These are phyloP conservation scores for Galerucella calmariensis DNA, from an alignment of 2,888 invertebrate genomes.

Conservation along the genomic window DNA sequence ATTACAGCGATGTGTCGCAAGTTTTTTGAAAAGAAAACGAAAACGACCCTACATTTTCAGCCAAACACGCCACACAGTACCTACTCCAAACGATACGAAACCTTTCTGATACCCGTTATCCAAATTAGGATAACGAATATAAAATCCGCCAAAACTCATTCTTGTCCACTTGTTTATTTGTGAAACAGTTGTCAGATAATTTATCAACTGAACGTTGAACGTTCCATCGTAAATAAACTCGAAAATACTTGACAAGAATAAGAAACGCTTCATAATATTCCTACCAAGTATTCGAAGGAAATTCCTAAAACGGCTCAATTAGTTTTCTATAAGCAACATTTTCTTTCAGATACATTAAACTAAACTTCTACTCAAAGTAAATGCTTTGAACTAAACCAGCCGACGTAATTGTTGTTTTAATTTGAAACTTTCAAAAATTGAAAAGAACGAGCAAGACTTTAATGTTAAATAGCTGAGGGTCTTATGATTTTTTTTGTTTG, in stretches of 20 bases:
- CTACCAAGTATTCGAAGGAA: slow-evolving; percentile 20
- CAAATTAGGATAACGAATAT: no score
- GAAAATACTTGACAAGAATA: slow-evolving; percentile 1
- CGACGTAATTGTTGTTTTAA: slow-evolving; percentile 31
- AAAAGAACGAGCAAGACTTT: slow-evolving; percentile 9
- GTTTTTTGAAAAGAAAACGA: no score
- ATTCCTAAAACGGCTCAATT: slow-evolving; percentile 19
- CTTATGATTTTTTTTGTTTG: background rate
- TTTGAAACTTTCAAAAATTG: slow-evolving; percentile 27
- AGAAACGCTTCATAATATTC: slow-evolving; percentile 13
- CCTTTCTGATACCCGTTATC: no score
- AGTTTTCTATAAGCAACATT: slow-evolving; percentile 27
- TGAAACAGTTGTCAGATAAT: no score
- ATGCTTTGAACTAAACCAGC: slow-evolving; percentile 28
- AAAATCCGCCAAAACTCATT: no score
- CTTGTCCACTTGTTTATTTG: no score
- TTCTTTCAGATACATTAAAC: slow-evolving; percentile 30
- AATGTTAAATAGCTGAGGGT: slow-evolving; percentile 8
- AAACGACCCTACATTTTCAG: no score
- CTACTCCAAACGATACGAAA: no score
- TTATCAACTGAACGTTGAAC: background rate
- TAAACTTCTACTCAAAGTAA: slow-evolving; percentile 26
- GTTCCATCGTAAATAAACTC: background rate
- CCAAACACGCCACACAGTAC: no score
- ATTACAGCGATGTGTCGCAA: no score